Percentiles rank a stretch among this genome's conserved stretches.
phyloP scores from a whole-genome alignment of 1,140 invertebrate genomes.

The Tetranychus urticae region DNA sequence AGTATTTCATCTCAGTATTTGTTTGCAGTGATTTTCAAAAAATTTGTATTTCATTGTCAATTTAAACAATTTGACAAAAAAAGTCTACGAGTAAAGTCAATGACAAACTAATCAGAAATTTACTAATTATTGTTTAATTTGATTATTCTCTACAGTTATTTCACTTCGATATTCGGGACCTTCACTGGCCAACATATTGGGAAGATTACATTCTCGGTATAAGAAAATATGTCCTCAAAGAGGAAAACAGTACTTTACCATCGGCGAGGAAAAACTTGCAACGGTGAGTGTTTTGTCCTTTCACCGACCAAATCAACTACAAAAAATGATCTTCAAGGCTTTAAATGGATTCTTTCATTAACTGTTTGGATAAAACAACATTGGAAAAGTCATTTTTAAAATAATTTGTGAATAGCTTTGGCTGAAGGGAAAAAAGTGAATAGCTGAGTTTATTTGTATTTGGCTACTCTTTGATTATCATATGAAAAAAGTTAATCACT shows the following conservation, averaged over 20 bases:
- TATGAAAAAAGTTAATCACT: too few species aligned
- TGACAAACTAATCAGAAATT: not conserved
- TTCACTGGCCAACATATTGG: constrained; percentile 43
- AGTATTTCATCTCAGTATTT: too few species aligned
- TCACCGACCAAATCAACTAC: not conserved
- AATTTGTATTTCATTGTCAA: not conserved
- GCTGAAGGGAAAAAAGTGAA: too few species aligned
- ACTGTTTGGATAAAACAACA: not conserved
- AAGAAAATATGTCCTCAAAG: constrained; percentile 50
- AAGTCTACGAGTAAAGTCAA: not conserved
- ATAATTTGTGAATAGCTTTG: too few species aligned
- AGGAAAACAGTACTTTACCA: constrained; percentile 49
- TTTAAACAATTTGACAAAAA: not conserved
- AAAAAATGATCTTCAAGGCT: not conserved
- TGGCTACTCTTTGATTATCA: too few species aligned
- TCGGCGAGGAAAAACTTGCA: constrained; percentile 27
- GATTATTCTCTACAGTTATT: constrained; percentile 24
- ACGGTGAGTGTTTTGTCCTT: constrained; percentile 17
- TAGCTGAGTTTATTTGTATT: too few species aligned
- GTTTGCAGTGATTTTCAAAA: too few species aligned
- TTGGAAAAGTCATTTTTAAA: not conserved
- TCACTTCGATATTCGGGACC: constrained; percentile 36
- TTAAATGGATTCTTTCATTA: not conserved
- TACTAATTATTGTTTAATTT: not conserved
- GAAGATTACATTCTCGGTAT: constrained; percentile 44